phyloP scores from a whole-genome alignment of 2,888 invertebrate species.

The Drosophila suboccidentalis region DNA sequence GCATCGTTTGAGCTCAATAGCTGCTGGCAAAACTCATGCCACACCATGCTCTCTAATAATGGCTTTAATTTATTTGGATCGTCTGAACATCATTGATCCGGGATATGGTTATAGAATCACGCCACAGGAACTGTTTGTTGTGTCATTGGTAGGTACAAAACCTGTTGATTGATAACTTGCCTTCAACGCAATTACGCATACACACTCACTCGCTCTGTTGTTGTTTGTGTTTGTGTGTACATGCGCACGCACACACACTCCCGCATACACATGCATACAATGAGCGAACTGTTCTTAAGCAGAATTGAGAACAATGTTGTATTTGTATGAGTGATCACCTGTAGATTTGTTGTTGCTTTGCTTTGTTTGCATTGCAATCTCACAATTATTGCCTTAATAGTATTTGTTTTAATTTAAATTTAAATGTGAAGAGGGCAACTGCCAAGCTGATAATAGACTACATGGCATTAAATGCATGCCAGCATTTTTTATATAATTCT shows the following conservation, averaged over 20 bases:
- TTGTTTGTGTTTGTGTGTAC: conserved; percentile 1
- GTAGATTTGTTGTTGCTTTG: conserved; percentile 22
- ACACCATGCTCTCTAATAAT: conserved; percentile 95
- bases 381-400: conserved; percentile 4
- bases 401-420: conserved; percentile 31
- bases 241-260: conserved; percentile 25
- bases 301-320: neutral
- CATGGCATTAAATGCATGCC: conserved; percentile 6
- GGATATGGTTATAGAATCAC: conserved; percentile 93
- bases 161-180: conserved; percentile 68
- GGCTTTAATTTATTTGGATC: conserved; percentile 96
- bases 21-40: conserved; percentile 92
- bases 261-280: neutral
- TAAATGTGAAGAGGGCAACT: conserved; percentile 41
- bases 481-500: conserved; percentile 26
- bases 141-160: conserved; percentile 91
- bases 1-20: conserved; percentile 91
- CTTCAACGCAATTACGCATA: conserved; percentile 32
- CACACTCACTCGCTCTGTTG: conserved; percentile 6
- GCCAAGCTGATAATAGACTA: conserved; percentile 11
- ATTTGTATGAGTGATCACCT: conserved; percentile 9
- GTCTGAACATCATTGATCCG: conserved; percentile 92
- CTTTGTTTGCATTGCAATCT: conserved; percentile 14
- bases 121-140: conserved; percentile 96
- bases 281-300: conserved; percentile 14